Evolutionary conservation across 1,140 invertebrate genomes (phyloP).

Genomic region (Cydia fagiglandana): DNA sequence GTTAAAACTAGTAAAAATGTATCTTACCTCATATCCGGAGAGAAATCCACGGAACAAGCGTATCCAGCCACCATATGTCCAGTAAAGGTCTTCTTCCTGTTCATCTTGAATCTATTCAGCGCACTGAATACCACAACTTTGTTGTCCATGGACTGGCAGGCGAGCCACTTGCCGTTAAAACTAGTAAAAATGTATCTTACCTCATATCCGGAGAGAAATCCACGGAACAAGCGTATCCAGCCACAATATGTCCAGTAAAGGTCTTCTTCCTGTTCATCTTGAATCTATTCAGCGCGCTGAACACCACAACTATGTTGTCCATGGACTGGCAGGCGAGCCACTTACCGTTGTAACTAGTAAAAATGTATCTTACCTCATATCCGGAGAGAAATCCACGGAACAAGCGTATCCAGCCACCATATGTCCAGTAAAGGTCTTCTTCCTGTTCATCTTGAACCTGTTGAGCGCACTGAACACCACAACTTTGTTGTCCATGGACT

Average conservation of each 20-base stretch:
- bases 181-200: conserved; percentile 67
- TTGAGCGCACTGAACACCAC: conserved; percentile 98
- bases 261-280: conserved; percentile 96
- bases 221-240: conserved; percentile 98
- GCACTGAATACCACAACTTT: too few species aligned
- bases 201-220: conserved; percentile 99
- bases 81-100: too few species aligned
- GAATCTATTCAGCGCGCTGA: conserved; percentile 66
- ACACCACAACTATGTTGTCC: too few species aligned
- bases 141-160: too few species aligned
- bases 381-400: conserved; percentile 97
- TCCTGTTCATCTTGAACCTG: conserved; percentile 96
- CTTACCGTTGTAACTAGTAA: too few species aligned
- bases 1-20: too few species aligned
- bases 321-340: too few species aligned
- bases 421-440: conserved; percentile 98
- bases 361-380: conserved; percentile 90
- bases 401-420: conserved; percentile 99
- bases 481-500: conserved; percentile 99
- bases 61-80: conserved; percentile 95
- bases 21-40: conserved; percentile 97
- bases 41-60: conserved; percentile 98
- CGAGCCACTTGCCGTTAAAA: too few species aligned
- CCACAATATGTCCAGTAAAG: conserved; percentile 99
- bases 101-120: conserved; percentile 79